These are phyloP conservation scores for Campaea margaritaria DNA, from an alignment of 2,888 invertebrate genomes.

Conservation along the genomic window DNA sequence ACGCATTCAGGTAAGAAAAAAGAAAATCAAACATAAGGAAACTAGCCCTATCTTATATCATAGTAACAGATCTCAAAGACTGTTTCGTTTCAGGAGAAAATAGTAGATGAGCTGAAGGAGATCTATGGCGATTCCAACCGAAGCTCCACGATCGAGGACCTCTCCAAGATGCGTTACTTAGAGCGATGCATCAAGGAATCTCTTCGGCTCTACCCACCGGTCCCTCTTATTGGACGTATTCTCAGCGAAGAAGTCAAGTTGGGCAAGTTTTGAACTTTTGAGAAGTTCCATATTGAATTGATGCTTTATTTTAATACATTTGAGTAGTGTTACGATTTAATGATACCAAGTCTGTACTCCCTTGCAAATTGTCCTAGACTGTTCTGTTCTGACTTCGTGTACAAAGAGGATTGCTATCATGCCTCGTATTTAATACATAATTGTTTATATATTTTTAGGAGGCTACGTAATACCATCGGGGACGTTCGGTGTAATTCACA, in stretches of 20 bases:
- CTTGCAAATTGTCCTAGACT: too few relatives aligned
- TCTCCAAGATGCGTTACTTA: constrained; percentile 87
- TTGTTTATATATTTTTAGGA: constrained; percentile 55
- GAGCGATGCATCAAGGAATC: constrained; percentile 90
- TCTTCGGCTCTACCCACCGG: constrained; percentile 87
- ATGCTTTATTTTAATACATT: too few relatives aligned
- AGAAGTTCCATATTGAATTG: not conserved
- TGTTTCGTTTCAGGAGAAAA: constrained; percentile 81
- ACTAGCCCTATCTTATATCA: too few relatives aligned
- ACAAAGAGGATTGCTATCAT: not conserved
- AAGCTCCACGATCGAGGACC: constrained; percentile 85
- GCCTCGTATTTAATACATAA: too few relatives aligned
- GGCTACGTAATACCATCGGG: constrained; percentile 80
- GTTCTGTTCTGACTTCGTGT: not conserved
- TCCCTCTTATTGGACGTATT: constrained; percentile 86
- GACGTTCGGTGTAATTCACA: constrained; percentile 81
- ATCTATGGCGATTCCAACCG: constrained; percentile 87
- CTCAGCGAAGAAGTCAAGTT: constrained; percentile 84
- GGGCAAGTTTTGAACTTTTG: constrained; percentile 69
- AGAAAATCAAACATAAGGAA: too few relatives aligned
- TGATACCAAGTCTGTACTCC: too few relatives aligned
- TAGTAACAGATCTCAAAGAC: too few relatives aligned
- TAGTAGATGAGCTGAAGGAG: constrained; percentile 85
- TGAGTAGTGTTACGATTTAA: too few relatives aligned
- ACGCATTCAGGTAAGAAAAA: constrained; percentile 67